A percentile compares a stretch with the other conserved stretches of the same genome.
Evolutionary conservation across 2,888 invertebrate species (phyloP).

Genomic region (Lasioglossum villosulum): DNA sequence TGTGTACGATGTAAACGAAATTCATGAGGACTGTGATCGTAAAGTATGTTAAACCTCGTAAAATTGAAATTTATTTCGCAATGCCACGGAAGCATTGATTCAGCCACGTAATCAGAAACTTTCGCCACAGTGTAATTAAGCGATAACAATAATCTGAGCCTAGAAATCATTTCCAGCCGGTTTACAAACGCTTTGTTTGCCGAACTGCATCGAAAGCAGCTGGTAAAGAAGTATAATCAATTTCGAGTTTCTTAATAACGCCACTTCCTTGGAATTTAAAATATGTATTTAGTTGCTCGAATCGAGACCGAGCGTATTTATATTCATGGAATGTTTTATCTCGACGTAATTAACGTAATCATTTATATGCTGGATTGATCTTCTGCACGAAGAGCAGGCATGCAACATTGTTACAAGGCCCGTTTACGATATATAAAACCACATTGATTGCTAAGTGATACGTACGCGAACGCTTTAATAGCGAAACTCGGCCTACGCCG

Average conservation of each 20-base stretch:
- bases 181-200: neutral
- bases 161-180: conserved; percentile 11
- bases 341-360: conserved; percentile 46
- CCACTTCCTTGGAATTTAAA: conserved; percentile 34
- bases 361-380: conserved; percentile 53
- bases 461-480: conserved; percentile 57
- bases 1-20: neutral
- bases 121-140: neutral
- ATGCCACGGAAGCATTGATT: neutral
- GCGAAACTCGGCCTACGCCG: conserved; percentile 35
- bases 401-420: conserved; percentile 45
- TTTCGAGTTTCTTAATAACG: conserved; percentile 29
- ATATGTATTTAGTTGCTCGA: neutral
- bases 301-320: conserved; percentile 31
- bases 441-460: conserved; percentile 57
- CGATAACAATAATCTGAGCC: neutral
- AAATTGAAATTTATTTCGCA: neutral
- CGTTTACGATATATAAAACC: conserved; percentile 31
- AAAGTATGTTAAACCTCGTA: neutral
- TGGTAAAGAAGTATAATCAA: conserved; percentile 1
- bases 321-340: conserved; percentile 56
- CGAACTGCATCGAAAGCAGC: neutral
- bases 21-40: neutral
- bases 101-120: neutral
- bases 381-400: conserved; percentile 52